Evolutionary conservation across 2,888 invertebrate genomes (phyloP), one percentile per base, ranked within the genome.

Genomic region (Ophion obscuratus): DNA sequence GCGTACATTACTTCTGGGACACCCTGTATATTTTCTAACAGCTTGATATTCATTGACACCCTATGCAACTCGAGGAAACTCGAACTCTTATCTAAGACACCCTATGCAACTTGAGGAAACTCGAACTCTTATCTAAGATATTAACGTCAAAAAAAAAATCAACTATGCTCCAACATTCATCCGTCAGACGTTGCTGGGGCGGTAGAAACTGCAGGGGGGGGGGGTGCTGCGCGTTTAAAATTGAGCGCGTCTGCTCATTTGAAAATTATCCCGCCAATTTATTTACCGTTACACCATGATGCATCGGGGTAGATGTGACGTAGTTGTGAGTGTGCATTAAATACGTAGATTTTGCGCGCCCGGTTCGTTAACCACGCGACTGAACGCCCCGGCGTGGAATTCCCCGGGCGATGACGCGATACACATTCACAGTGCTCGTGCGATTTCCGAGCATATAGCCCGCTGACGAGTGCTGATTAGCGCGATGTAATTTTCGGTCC

Each of bases 401-500:
- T 88, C 83, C 86, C 86, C 80, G 81, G 78, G 57, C 82, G 83
- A 84, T 88, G 88, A 88, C 82, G 87, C 80, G 86, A 88, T 66
- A 47, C 47, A 44, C 61, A 74, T 64, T 68, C 27, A 84, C 59
- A 40, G 67, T 17, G 75, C 47, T 71, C 9, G 61, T 44, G 87
- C 82, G 87, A 88, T 44, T 24, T 53, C 70, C 53, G 57, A 40
- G 59, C 57, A 9, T n/a, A 64, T 31, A 62, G 70, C 44, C 62
- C 74, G 47, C 36, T 68, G 82, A 67, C 79, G 75, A 84, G 84
- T 68, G 75, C 78, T 84, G 81, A 87, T 87, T 87, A 87, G 87
- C 88, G 84, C 88, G 81, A 90, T 70, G 89, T 88, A 89, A 91
- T 92, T 91, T 91, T 90, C 88, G 86, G 90, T 90, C 87, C 84